These are phyloP conservation scores for Rutilus rutilus DNA, from an alignment of 2,113 vertebrate species.

Conservation along the genomic window DNA sequence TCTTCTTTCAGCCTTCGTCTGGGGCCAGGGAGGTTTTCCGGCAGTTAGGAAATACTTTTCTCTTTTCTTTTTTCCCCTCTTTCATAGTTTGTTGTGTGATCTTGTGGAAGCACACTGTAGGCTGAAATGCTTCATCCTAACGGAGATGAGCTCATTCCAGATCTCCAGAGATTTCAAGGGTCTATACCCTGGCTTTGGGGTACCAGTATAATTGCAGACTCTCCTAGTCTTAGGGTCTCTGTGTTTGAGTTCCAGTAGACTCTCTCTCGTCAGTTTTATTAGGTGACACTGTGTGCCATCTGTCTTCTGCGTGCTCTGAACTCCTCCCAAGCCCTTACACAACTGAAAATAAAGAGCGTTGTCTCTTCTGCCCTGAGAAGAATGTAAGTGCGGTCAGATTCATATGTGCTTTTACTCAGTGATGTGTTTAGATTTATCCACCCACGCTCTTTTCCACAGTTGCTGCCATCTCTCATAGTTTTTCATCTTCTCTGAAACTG, in stretches of 20 bases:
- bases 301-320: slow-evolving; percentile 72
- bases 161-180: slow-evolving; percentile 34
- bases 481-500: slow-evolving; percentile 31
- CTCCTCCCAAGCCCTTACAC: slow-evolving; percentile 70
- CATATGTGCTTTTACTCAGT: slow-evolving; percentile 66
- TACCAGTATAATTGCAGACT: slow-evolving; percentile 57
- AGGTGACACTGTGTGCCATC: slow-evolving; percentile 71
- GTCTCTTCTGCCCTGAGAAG: slow-evolving; percentile 65
- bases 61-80: not conserved
- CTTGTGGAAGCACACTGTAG: not conserved
- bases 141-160: slow-evolving; percentile 39
- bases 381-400: slow-evolving; percentile 67
- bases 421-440: slow-evolving; percentile 55
- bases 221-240: slow-evolving; percentile 64
- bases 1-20: not conserved
- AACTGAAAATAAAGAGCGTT: slow-evolving; percentile 58
- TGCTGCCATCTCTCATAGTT: slow-evolving; percentile 60
- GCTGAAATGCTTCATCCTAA: slow-evolving; percentile 1
- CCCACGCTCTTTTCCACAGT: slow-evolving; percentile 59
- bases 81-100: slow-evolving; percentile 40
- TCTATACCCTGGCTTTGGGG: slow-evolving; percentile 18
- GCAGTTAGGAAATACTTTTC: slow-evolving; percentile 1
- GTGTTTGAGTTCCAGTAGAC: slow-evolving; percentile 60
- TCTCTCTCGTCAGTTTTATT: slow-evolving; percentile 66
- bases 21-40: slow-evolving; percentile 12